Percentiles rank a stretch among this genome's conserved stretches.
These are phyloP conservation scores for Aradophagus sp. DNA, from an alignment of 1,140 invertebrate species.

Conservation along the genomic window DNA sequence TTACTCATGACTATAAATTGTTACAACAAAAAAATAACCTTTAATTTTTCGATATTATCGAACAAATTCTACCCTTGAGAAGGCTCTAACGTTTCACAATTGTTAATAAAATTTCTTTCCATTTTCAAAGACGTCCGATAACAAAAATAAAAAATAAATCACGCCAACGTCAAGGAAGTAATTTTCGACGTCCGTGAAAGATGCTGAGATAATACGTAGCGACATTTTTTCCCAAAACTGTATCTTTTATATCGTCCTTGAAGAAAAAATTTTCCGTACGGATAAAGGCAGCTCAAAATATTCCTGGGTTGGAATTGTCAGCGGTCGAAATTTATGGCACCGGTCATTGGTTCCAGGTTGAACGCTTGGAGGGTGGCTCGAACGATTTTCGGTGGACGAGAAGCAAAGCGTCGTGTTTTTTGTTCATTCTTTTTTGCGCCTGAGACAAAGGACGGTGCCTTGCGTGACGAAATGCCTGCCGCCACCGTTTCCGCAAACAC, in stretches of 20 bases:
- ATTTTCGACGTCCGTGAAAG: conserved; percentile 9
- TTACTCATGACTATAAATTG: no score
- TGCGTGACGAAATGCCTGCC: conserved; percentile 50
- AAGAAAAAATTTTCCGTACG: conserved; percentile 34
- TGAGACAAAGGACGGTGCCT: conserved; percentile 47
- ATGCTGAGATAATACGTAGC: conserved; percentile 33
- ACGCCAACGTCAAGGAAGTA: conserved; percentile 22
- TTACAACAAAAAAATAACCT: no score
- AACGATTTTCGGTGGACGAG: conserved; percentile 39
- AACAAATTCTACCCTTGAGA: no score
- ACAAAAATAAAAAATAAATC: conserved; percentile 41
- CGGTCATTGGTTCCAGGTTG: conserved; percentile 53
- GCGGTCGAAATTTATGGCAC: conserved; percentile 46
- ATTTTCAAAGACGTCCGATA: conserved; percentile 3
- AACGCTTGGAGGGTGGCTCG: conserved; percentile 34
- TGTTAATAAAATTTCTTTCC: no score
- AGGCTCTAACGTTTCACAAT: no score
- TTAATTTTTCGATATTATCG: no score
- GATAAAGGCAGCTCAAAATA: conserved; percentile 36
- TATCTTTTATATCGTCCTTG: conserved; percentile 49
- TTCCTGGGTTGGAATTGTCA: conserved; percentile 28
- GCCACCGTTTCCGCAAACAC: conserved; percentile 59
- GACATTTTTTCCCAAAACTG: conserved; percentile 42
- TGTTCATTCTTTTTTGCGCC: conserved; percentile 36
- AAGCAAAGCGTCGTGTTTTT: conserved; percentile 35